Evolutionary conservation across 2,888 invertebrate genomes (phyloP), one percentile per base, ranked within the genome.

Genomic region (Drosophila infuscata): DNA sequence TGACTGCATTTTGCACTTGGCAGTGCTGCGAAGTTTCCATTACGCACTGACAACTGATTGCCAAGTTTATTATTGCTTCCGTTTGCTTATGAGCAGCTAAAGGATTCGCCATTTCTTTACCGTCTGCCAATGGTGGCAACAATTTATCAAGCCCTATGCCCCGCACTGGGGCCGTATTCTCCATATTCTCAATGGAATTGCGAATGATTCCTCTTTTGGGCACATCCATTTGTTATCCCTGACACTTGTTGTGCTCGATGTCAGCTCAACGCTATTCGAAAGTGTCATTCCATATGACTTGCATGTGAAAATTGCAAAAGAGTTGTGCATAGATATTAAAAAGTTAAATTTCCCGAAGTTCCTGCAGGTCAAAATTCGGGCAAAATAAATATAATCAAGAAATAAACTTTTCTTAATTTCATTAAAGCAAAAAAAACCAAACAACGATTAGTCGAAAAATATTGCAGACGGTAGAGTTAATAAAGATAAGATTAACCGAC

Each of bases 21-120:
- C 76, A 76, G 67, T 71, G 68, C 72, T 73, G 60, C 73, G 70
- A 83, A 86, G 87, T 81, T 85, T 85, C 89, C 85, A 85, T 85
- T 86, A 86, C 85, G 85, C 85, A 86, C 85, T 86, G 85, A 86
- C 89, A 86, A 88, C 87, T 86, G 85, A 86, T 86, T 86, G 88
- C 89, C 70, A 80, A 86, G 85, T 81, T 89, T 86, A 86, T 86
- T 86, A 86, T 86, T 86, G 85, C 89, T 84, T 87, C 82, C 76
- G 79, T 79, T 84, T 71, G 89, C 87, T 85, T 88, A 85, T 85
- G 85, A 88, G 81, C 83, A 76, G 74, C 74, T 83, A 76, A 83
- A 51, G 69, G 66, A 56, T 62, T 74, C 60, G 33, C 66, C 53
- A 61, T 68, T 73, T 54, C 3, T 36, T 41, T 41, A 15, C 30